phyloP scores from a whole-genome alignment of 2,888 invertebrate genomes.

The Athetis lepigone region DNA sequence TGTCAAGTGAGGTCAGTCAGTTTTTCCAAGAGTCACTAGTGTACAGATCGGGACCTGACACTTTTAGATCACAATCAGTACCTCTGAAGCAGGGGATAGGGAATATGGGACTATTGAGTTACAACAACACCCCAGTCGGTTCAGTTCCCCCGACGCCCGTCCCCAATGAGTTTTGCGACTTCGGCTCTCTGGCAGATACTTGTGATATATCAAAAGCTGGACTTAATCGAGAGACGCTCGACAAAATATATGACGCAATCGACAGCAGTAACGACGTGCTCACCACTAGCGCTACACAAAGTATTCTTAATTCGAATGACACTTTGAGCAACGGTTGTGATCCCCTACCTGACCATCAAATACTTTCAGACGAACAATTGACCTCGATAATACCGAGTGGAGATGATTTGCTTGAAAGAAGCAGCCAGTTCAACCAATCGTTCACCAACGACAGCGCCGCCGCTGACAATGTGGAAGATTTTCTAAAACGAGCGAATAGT shows the following conservation, averaged over 20 bases:
- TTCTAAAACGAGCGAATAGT: constrained; percentile 84
- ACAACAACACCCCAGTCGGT: constrained; percentile 91
- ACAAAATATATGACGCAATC: constrained; percentile 92
- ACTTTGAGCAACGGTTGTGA: constrained; percentile 83
- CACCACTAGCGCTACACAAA: constrained; percentile 74
- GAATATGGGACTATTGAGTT: constrained; percentile 81
- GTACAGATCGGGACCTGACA: constrained; percentile 84
- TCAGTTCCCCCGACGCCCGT: constrained; percentile 93
- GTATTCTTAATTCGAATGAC: constrained; percentile 77
- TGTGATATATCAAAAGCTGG: constrained; percentile 89
- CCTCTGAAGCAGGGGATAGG: constrained; percentile 92
- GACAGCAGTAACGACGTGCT: constrained; percentile 89
- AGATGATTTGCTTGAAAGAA: constrained; percentile 78
- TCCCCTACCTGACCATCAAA: constrained; percentile 79
- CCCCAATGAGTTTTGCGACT: constrained; percentile 93
- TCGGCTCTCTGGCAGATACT: constrained; percentile 91
- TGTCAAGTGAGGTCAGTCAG: constrained; percentile 91
- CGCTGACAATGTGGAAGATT: constrained; percentile 84
- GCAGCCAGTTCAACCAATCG: constrained; percentile 78
- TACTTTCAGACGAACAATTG: constrained; percentile 82
- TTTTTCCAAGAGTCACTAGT: constrained; percentile 89
- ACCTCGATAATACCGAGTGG: constrained; percentile 83
- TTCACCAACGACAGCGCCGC: constrained; percentile 75
- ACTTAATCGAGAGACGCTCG: constrained; percentile 91
- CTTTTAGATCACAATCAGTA: constrained; percentile 94